Base-by-base conservation (phyloP, 2,113 vertebrate species). In the Geococcyx californianus region DNA sequence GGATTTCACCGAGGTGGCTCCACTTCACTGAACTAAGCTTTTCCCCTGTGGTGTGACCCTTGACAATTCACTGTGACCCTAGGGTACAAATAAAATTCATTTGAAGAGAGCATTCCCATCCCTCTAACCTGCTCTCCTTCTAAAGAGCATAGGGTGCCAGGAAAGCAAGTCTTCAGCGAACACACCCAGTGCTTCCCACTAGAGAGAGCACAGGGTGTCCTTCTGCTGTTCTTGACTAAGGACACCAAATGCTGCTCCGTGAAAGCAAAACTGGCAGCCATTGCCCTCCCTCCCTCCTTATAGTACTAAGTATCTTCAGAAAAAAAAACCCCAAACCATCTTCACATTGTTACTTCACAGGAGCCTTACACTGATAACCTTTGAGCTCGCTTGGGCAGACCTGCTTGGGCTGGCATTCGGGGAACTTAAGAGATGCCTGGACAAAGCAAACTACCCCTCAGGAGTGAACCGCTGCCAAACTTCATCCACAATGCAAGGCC, bases 111-210 rank as follows among this genome's bases (percentile, higher is more conserved):
- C 19, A 24, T 3, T 80, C 49, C 70, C 85, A 69, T 2, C 25
- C 36, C 49, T 17, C 3, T 1, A 0, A 29, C 2, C 4, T 3
- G 0, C 47, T 45, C 29, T 55, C 51, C 47, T 40, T 3, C 54
- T 23, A 6, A 15, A 16, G 0, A 0, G 19, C 1, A 10, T 3
- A 1, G 72, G 1, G n/a, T 17, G 23, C 31, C 14, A 3, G 26
- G 33, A 66, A 7, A 45, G 36, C 33, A 6, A 20, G 8, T 6
- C 13, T 63, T 2, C 4, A 42, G 49, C 19, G 11, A 55, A 40
- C 21, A 3, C 0, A 0, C 28, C 36, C 33, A 3, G n/a, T 0
- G 13, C 38, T 21, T 20, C 33, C 42, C 11, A 40, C 31, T 26
- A 34, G 17, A 13, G 49, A 38, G 45, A 56, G 54, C 34, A 6